These are phyloP conservation scores for Basileuterus tristriatus DNA, from an alignment of 2,797 vertebrate genomes.

Conservation along the genomic window DNA sequence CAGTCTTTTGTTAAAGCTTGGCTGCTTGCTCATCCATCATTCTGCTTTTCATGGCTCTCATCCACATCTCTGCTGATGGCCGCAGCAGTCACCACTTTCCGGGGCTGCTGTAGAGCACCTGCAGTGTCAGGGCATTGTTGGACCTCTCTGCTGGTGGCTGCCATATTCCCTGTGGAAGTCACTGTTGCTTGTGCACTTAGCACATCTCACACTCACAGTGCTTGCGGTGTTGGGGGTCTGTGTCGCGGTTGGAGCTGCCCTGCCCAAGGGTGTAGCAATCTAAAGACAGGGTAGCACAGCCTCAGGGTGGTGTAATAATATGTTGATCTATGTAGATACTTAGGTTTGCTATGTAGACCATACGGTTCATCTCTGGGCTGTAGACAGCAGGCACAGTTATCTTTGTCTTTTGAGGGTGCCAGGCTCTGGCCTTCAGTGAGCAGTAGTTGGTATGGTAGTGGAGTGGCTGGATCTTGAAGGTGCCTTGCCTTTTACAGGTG, in stretches of 20 bases:
- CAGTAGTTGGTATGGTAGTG: background rate
- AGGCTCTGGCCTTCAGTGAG: background rate
- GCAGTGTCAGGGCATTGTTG: background rate
- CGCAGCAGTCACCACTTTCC: background rate
- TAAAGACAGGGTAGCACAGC: background rate
- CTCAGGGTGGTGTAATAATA: background rate
- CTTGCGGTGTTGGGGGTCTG: accelerated
- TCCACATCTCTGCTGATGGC: background rate
- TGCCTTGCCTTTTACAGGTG: background rate
- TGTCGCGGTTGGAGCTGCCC: background rate
- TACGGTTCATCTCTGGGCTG: background rate
- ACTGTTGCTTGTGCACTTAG: accelerated
- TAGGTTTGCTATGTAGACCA: background rate
- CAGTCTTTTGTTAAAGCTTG: background rate
- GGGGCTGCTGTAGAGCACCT: background rate
- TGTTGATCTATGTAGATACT: background rate
- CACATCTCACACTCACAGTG: accelerated
- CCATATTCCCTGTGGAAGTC: background rate
- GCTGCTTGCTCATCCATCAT: background rate
- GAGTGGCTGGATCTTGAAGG: background rate
- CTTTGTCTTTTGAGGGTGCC: background rate
- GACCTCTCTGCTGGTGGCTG: background rate
- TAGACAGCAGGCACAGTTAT: background rate
- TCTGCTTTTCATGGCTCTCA: background rate
- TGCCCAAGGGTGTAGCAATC: background rate